phyloP scores from a whole-genome alignment of 2,888 invertebrate genomes.

The Terebella lapidaria region DNA sequence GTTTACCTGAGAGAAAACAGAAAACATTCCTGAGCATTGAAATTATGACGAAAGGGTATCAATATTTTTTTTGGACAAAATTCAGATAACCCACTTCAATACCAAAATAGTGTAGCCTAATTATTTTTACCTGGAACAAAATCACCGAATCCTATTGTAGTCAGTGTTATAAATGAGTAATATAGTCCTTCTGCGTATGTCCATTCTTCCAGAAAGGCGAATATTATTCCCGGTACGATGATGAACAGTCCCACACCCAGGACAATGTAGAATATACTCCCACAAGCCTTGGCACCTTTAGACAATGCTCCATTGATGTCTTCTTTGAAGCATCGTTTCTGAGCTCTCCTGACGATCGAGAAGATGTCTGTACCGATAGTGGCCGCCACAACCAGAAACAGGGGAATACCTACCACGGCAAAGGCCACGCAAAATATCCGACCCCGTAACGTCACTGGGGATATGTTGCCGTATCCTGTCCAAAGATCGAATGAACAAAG shows the following conservation, averaged over 20 bases:
- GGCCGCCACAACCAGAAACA: neutral
- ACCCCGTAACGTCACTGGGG: neutral
- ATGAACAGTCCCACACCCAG: neutral
- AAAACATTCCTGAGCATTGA: too few relatives aligned
- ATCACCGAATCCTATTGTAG: neutral
- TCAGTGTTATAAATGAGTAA: neutral
- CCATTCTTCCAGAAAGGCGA: neutral
- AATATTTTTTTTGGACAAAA: neutral
- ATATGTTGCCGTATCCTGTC: neutral
- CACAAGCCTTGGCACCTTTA: neutral
- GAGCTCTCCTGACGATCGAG: neutral
- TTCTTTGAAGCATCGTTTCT: neutral
- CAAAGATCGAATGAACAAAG: too few relatives aligned
- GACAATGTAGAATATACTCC: neutral
- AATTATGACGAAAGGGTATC: too few relatives aligned
- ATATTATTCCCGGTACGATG: neutral
- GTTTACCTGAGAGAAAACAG: neutral
- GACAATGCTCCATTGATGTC: neutral
- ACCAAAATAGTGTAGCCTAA: too few relatives aligned
- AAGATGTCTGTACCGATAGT: neutral
- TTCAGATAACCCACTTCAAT: too few relatives aligned
- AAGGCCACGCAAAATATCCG: neutral
- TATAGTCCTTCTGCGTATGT: neutral
- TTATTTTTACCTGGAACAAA: neutral
- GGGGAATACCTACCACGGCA: neutral